Conservation (phyloP, 2,113 vertebrate species). For the Hyperoodon ampullatus region DNA sequence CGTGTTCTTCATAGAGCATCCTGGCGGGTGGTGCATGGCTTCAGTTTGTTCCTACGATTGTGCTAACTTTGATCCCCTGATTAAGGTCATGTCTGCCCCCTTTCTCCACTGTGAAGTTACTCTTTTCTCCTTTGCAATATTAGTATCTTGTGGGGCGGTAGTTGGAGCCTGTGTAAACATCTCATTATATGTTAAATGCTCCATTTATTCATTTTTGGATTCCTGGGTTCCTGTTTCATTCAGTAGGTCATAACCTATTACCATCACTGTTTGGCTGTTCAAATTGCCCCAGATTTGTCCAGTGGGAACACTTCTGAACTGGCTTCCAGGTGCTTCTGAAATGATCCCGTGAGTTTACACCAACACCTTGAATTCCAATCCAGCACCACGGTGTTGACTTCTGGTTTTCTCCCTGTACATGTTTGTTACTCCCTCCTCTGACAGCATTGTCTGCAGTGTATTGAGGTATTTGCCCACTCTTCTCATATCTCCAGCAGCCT, state of each 20-base stretch:
- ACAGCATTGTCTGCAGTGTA: background rate
- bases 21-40: background rate
- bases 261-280: background rate
- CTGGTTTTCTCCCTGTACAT: background rate
- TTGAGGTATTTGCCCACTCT: background rate
- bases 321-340: background rate
- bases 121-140: background rate
- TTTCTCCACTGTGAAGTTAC: background rate
- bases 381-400: background rate
- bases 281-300: background rate
- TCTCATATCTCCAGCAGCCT: background rate
- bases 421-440: background rate
- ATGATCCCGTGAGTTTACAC: background rate
- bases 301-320: background rate
- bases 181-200: background rate
- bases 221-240: background rate
- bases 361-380: background rate
- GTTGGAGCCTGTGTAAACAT: background rate
- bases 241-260: background rate
- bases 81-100: background rate
- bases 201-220: background rate
- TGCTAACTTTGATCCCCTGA: background rate
- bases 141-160: background rate
- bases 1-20: rapidly evolving
- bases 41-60: background rate